These are phyloP conservation scores for Saccostrea echinata DNA, from an alignment of 1,140 invertebrate genomes.

Conservation along the genomic window DNA sequence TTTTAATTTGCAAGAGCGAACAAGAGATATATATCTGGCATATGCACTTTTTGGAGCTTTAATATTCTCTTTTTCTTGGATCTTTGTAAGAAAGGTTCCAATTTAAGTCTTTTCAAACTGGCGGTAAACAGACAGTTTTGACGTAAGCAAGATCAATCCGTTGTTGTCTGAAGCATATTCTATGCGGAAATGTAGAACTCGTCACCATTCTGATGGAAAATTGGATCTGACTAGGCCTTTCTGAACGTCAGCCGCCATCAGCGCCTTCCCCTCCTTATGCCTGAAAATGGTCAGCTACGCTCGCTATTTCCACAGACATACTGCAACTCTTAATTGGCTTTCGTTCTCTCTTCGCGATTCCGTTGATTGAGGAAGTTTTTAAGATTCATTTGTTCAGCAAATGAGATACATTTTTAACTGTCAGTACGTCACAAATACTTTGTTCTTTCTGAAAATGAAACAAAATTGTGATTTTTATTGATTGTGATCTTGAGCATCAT, in stretches of 20 bases:
- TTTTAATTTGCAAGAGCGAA: no score
- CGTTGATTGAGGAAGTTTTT: slow-evolving; percentile 34
- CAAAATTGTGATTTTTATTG: slow-evolving; percentile 33
- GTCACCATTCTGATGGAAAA: slow-evolving; percentile 21
- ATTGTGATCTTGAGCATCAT: slow-evolving; percentile 32
- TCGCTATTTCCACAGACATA: slow-evolving; percentile 23
- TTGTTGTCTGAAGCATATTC: slow-evolving; percentile 13
- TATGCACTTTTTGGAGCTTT: no score
- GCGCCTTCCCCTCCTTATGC: slow-evolving; percentile 19
- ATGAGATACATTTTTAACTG: slow-evolving; percentile 39
- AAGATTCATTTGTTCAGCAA: slow-evolving; percentile 36
- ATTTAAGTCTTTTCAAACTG: not conserved
- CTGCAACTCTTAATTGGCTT: slow-evolving; percentile 25
- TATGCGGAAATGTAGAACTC: slow-evolving; percentile 31
- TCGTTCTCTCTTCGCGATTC: slow-evolving; percentile 15
- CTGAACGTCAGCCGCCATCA: slow-evolving; percentile 19
- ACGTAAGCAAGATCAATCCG: slow-evolving; percentile 15
- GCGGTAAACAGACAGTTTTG: not conserved
- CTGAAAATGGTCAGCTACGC: slow-evolving; percentile 27
- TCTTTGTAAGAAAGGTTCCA: not conserved
- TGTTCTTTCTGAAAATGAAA: slow-evolving; percentile 23
- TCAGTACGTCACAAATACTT: slow-evolving; percentile 32
- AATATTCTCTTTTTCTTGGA: not conserved
- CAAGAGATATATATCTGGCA: no score
- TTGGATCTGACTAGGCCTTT: slow-evolving; percentile 35